These are phyloP conservation scores for Sarcophaga variegata DNA, from an alignment of 2,888 invertebrate species.

Conservation along the genomic window DNA sequence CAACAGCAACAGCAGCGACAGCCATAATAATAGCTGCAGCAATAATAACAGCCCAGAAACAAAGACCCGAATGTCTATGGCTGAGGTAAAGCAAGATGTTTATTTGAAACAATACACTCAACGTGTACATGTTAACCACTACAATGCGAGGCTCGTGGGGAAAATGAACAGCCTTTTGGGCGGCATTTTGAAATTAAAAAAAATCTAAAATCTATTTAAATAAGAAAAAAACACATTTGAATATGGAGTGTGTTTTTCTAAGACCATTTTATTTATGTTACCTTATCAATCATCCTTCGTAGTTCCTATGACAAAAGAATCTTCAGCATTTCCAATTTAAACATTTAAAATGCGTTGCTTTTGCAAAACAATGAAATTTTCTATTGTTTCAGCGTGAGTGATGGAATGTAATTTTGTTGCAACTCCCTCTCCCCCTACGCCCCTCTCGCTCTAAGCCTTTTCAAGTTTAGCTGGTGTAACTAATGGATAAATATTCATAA, in stretches of 20 bases:
- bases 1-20: not conserved
- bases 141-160: not conserved
- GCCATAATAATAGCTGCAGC: conserved; percentile 2
- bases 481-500: conserved; percentile 45
- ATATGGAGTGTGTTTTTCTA: no score
- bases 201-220: not conserved
- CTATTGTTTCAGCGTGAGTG: not conserved
- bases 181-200: no score
- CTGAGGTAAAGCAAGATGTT: conserved; percentile 3
- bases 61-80: not conserved
- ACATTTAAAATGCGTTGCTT: conserved; percentile 2
- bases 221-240: not conserved
- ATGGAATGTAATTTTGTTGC: not conserved
- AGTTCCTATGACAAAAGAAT: not conserved
- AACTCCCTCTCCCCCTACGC: no score
- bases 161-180: no score
- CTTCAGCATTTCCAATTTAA: not conserved
- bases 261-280: not conserved
- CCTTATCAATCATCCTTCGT: not conserved
- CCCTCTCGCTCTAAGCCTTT: not conserved
- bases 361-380: not conserved
- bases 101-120: not conserved
- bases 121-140: not conserved
- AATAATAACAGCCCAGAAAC: not conserved
- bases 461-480: conserved; percentile 19